Evolutionary conservation across 2,888 invertebrate genomes (phyloP).

Genomic region (Agrochola litura): DNA sequence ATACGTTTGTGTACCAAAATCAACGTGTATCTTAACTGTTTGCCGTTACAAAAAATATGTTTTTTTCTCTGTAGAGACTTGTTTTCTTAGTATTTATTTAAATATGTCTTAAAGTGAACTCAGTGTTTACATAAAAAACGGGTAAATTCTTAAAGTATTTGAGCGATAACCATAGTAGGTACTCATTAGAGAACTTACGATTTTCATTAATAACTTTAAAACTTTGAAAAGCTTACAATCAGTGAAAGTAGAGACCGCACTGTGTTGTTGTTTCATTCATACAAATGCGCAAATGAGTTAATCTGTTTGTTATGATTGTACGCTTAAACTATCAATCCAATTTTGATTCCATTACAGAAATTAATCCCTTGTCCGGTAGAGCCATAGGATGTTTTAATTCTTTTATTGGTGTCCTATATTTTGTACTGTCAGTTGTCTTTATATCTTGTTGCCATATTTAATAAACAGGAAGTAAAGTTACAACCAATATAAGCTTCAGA

Average conservation of each 20-base stretch:
- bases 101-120: conserved; percentile 63
- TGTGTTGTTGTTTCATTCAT: conserved; percentile 9
- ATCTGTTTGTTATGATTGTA: conserved; percentile 14
- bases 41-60: conserved; percentile 54
- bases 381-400: not conserved
- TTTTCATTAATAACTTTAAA: conserved; percentile 41
- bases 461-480: not conserved
- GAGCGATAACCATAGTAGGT: conserved; percentile 19
- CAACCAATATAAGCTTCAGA: not conserved
- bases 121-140: conserved; percentile 46
- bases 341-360: not conserved
- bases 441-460: not conserved
- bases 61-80: conserved; percentile 63
- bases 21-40: conserved; percentile 71
- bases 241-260: conserved; percentile 1
- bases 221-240: conserved; percentile 7
- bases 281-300: not conserved
- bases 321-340: conserved; percentile 11
- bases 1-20: conserved; percentile 61
- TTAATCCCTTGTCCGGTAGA: conserved; percentile 2
- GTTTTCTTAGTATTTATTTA: conserved; percentile 62
- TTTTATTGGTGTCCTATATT: not conserved
- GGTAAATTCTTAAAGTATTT: conserved; percentile 47
- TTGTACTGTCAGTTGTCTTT: not conserved
- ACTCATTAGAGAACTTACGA: conserved; percentile 33